A percentile compares a stretch with the other conserved stretches of the same genome.
Evolutionary conservation across 2,113 vertebrate genomes (phyloP).

Genomic region (Euleptes europaea): DNA sequence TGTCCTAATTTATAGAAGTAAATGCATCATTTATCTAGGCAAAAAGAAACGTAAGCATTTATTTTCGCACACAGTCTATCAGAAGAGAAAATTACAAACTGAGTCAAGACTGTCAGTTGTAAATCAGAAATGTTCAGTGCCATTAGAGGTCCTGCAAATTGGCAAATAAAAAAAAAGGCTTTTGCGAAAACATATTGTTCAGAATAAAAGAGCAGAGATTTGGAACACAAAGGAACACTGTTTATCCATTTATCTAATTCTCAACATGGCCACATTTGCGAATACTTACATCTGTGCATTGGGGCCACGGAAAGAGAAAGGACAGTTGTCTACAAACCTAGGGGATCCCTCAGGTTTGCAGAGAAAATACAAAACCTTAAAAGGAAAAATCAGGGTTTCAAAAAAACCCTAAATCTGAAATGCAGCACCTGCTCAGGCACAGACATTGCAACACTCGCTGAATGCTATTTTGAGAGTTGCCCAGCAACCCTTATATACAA

Average conservation of each 20-base stretch:
- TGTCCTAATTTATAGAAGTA: constrained; percentile 19
- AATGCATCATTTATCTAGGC: background rate
- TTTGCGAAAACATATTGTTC: background rate
- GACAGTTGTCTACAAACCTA: no score
- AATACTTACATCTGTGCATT: no score
- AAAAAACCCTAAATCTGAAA: background rate
- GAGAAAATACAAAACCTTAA: background rate
- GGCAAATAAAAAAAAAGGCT: no score
- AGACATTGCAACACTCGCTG: no score
- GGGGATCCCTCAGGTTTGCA: no score
- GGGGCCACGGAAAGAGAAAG: no score
- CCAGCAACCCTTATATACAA: no score
- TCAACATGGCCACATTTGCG: no score
- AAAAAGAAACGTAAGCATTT: constrained; percentile 23
- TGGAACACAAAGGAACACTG: background rate
- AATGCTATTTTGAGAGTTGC: no score
- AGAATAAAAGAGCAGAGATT: background rate
- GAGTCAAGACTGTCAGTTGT: background rate
- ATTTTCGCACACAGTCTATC: background rate
- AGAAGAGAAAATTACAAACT: background rate
- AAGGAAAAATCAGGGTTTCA: background rate
- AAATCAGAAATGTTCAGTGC: background rate
- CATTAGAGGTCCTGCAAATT: background rate
- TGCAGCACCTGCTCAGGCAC: no score
- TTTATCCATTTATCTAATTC: background rate